Base-by-base conservation (phyloP, 1,140 invertebrate species). In the Hyphantria cunea region DNA sequence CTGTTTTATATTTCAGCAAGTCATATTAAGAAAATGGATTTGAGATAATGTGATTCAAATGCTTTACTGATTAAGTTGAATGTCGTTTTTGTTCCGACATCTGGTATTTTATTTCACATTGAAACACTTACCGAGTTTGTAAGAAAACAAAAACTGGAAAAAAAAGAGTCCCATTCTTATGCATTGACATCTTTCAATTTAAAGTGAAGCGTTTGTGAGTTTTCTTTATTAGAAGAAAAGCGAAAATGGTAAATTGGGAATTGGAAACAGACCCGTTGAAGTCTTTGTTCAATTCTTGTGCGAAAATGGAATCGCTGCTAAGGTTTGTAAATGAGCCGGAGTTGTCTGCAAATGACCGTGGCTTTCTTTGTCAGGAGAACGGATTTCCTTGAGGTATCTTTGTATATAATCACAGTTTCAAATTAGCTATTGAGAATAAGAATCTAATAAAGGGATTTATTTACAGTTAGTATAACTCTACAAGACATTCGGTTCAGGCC, bases 301-400 rank as follows among this genome's bases (percentile, higher is more conserved):
- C 59, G 64, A 66, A 60, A 66, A 66, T 66, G 51, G 44, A 66
- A 54, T 66, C 49, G 55, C 37, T 37, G 39, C 53, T 44, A 51
- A 51, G 53, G 64, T 66, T 66, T 48, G 42, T 49, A 54, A 66
- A 54, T 66, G 49, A 48, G 49, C 49, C 48, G 41, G 33, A 17
- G 48, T 58, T 64, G 55, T 54, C 50, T 60, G 50, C 49, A 59
- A 31, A 47, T 53, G 9, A 6, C 41, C 6, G 14, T 25, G 17
- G 17, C 2, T 25, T 25, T 25, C 17, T 25, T 25, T 25, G 17
- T 25, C 17, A 47, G 34, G 52, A 49, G 14, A 39, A 3, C 15
- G 33, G 47, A 56, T 39, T 49, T 49, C 33, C 49, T 48, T 13
- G 15, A 34, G n/a, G 31, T 59, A 11, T 13, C 34, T 33, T 14